Percentiles rank a stretch among this genome's conserved stretches.
Evolutionary conservation across 2,888 invertebrate species (phyloP).

Genomic region (Melitaea athalia): DNA sequence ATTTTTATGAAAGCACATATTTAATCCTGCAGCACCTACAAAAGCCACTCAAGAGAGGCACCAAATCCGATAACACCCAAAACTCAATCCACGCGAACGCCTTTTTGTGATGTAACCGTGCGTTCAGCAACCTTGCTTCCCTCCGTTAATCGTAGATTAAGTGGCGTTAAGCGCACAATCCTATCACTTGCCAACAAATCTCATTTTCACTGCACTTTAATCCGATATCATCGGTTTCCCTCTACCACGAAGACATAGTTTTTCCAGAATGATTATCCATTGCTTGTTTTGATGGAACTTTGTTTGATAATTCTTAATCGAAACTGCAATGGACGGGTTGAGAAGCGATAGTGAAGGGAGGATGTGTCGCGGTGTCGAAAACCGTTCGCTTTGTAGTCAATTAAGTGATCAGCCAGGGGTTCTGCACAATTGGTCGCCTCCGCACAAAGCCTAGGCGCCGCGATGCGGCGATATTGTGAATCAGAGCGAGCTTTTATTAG

Average conservation of each 20-base stretch:
- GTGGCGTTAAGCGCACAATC: slow-evolving; percentile 72
- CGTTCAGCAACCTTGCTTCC: slow-evolving; percentile 50
- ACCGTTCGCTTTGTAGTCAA: slow-evolving; percentile 75
- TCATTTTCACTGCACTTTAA: slow-evolving; percentile 77
- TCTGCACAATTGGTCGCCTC: slow-evolving; percentile 79
- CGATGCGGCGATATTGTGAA: slow-evolving; percentile 56
- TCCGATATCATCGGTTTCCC: slow-evolving; percentile 58
- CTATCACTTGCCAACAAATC: slow-evolving; percentile 75
- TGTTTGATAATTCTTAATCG: background rate
- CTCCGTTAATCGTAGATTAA: slow-evolving; percentile 70
- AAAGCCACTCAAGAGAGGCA: slow-evolving; percentile 29
- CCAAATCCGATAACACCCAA: slow-evolving; percentile 53
- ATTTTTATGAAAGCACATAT: slow-evolving; percentile 2
- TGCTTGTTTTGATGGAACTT: slow-evolving; percentile 14
- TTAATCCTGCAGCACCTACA: slow-evolving; percentile 10
- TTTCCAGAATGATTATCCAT: slow-evolving; percentile 36
- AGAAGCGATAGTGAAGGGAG: slow-evolving; percentile 28
- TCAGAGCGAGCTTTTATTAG: slow-evolving; percentile 64
- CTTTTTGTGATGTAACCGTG: slow-evolving; percentile 53
- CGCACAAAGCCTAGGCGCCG: slow-evolving; percentile 72
- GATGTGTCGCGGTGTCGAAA: slow-evolving; percentile 53
- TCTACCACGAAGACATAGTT: slow-evolving; percentile 42
- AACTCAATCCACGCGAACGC: slow-evolving; percentile 44
- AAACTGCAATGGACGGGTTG: slow-evolving; percentile 47
- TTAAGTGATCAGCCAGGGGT: slow-evolving; percentile 81